phyloP scores from a whole-genome alignment of 2,888 invertebrate genomes.

The Micropterix aruncella region DNA sequence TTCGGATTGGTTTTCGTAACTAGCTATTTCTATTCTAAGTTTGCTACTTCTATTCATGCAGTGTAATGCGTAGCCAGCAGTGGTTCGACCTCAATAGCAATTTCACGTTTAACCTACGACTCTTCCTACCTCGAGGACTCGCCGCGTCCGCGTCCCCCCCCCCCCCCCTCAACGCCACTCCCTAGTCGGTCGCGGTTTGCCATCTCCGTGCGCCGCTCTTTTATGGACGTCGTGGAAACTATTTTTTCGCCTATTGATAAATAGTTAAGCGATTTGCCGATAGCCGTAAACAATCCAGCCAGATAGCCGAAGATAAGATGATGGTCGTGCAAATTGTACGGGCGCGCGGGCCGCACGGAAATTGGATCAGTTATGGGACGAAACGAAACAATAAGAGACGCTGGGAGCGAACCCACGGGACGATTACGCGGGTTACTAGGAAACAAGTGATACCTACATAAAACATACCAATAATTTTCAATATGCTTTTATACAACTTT shows the following conservation, averaged over 20 bases:
- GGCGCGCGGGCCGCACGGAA: too few relatives aligned
- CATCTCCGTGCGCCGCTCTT: neutral
- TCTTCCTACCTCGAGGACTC: neutral
- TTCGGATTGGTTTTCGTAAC: too few relatives aligned
- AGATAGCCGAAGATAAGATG: neutral
- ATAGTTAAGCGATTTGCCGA: neutral
- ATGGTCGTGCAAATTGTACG: neutral
- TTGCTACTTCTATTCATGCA: neutral
- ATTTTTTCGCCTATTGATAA: neutral
- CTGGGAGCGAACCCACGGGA: too few relatives aligned
- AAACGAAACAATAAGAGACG: too few relatives aligned
- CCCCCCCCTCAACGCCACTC: neutral
- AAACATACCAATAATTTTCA: too few relatives aligned
- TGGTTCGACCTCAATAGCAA: neutral
- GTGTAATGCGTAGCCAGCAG: neutral
- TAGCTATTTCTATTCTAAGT: too few relatives aligned
- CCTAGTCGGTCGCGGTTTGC: neutral
- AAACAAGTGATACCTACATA: too few relatives aligned
- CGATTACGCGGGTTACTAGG: too few relatives aligned
- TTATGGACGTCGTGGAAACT: neutral
- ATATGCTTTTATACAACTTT: too few relatives aligned
- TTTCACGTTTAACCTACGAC: neutral
- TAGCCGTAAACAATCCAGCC: neutral
- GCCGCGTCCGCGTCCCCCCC: neutral
- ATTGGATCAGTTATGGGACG: too few relatives aligned